These are phyloP conservation scores for Byasa hedistus DNA, from an alignment of 2,888 invertebrate genomes.

Conservation along the genomic window DNA sequence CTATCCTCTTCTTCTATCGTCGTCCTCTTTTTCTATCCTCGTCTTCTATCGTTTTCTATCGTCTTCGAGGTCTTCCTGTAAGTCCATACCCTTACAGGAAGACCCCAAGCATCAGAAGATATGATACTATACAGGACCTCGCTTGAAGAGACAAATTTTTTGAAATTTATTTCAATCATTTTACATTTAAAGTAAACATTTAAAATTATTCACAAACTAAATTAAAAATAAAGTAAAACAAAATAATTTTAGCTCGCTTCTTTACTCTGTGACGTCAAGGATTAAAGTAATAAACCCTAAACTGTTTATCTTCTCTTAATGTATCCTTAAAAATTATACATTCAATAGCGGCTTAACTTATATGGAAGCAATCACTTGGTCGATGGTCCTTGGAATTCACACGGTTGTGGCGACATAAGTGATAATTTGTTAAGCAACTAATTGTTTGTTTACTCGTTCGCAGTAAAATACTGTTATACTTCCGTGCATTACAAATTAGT, in stretches of 20 bases:
- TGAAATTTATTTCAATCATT: too few species aligned
- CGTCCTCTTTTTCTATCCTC: too few species aligned
- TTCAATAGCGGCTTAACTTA: constrained; percentile 16
- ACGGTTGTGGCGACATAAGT: constrained; percentile 3
- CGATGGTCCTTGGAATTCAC: constrained; percentile 11
- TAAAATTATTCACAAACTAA: background rate
- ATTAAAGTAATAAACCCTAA: constrained; percentile 17
- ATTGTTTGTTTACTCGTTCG: background rate
- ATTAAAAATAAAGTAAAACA: background rate
- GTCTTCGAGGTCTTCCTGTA: too few species aligned
- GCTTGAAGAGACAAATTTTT: too few species aligned
- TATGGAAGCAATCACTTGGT: constrained; percentile 10
- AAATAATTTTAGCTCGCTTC: background rate
- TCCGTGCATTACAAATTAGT: too few species aligned
- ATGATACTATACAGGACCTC: too few species aligned
- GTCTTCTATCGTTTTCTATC: too few species aligned
- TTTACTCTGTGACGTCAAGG: background rate
- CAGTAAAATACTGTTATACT: too few species aligned
- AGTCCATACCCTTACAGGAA: too few species aligned
- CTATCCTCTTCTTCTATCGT: too few species aligned
- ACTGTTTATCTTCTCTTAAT: constrained; percentile 18
- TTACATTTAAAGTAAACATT: background rate
- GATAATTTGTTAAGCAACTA: constrained; percentile 7
- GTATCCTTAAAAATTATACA: constrained; percentile 24
- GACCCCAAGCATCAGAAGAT: too few species aligned